Conservation (phyloP, 2,113 vertebrate species). For the Noturus placidus region DNA sequence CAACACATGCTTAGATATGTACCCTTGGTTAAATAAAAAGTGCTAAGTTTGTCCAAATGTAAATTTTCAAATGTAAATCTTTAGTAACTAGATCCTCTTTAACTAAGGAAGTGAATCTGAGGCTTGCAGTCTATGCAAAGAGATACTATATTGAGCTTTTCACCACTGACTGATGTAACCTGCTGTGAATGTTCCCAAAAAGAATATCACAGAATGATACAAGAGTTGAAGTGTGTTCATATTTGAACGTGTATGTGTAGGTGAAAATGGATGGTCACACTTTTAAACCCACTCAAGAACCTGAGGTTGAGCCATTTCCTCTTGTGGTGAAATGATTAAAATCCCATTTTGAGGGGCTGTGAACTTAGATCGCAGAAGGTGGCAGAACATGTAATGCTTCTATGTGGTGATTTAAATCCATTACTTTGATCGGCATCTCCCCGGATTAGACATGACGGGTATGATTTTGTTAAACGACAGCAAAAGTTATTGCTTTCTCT, state of each 20-base stretch:
- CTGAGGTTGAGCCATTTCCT: slow-evolving; percentile 50
- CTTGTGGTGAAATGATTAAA: slow-evolving; percentile 50
- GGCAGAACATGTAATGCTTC: slow-evolving; percentile 55
- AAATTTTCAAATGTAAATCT: slow-evolving; percentile 19
- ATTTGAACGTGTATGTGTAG: background rate
- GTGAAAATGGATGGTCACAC: slow-evolving; percentile 6
- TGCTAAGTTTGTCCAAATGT: slow-evolving; percentile 31
- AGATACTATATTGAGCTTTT: slow-evolving; percentile 5
- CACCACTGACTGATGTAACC: background rate
- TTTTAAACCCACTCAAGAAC: slow-evolving; percentile 40
- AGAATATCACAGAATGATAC: background rate
- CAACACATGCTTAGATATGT: slow-evolving; percentile 21
- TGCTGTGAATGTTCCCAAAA: background rate
- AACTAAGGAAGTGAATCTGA: slow-evolving; percentile 55
- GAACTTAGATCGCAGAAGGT: slow-evolving; percentile 44
- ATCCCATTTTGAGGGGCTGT: slow-evolving; percentile 40
- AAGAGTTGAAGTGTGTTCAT: background rate
- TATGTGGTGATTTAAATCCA: slow-evolving; percentile 54
- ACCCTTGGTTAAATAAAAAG: slow-evolving; percentile 3
- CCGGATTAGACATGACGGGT: slow-evolving; percentile 72
- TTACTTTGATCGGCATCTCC: slow-evolving; percentile 63
- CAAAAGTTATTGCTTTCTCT: slow-evolving; percentile 53
- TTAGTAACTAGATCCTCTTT: slow-evolving; percentile 54
- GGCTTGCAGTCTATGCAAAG: slow-evolving; percentile 45
- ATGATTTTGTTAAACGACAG: slow-evolving; percentile 69